These are phyloP conservation scores for Nomada ruficornis DNA, from an alignment of 2,888 invertebrate genomes.

Conservation along the genomic window DNA sequence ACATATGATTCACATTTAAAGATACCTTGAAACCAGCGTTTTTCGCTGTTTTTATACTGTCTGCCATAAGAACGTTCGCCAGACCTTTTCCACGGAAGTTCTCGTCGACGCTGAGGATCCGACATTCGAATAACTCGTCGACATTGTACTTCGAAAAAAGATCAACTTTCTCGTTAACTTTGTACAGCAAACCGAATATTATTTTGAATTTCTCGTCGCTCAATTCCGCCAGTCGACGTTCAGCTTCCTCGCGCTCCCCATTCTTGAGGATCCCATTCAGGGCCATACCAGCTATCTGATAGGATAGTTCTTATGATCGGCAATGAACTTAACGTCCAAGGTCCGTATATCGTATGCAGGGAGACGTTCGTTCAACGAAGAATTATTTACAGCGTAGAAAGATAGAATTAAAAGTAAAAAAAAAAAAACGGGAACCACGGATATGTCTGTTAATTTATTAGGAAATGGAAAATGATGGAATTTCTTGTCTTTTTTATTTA, in stretches of 20 bases:
- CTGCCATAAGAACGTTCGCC: slow-evolving; percentile 89
- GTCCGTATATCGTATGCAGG: slow-evolving; percentile 6
- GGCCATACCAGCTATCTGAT: slow-evolving; percentile 91
- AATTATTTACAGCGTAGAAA: slow-evolving; percentile 4
- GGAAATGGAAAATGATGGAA: neutral
- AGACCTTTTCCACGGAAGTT: slow-evolving; percentile 90
- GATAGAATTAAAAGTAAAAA: neutral
- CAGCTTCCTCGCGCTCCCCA: slow-evolving; percentile 89
- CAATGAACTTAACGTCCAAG: slow-evolving; percentile 42
- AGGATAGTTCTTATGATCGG: slow-evolving; percentile 42
- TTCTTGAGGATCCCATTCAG: slow-evolving; percentile 91
- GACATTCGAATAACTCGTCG: slow-evolving; percentile 90
- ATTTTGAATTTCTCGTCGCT: slow-evolving; percentile 90
- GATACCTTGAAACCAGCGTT: slow-evolving; percentile 89
- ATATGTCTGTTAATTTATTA: neutral
- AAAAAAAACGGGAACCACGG: neutral
- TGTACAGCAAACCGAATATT: slow-evolving; percentile 91
- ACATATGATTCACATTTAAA: too few relatives aligned
- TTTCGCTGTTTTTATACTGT: slow-evolving; percentile 88
- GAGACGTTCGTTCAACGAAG: slow-evolving; percentile 8
- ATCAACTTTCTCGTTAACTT: slow-evolving; percentile 89
- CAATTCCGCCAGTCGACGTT: slow-evolving; percentile 88
- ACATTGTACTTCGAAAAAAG: slow-evolving; percentile 89
- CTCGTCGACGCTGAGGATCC: slow-evolving; percentile 92
- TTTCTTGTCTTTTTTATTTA: neutral